A percentile compares a stretch with the other conserved stretches of the same genome.
These are phyloP conservation scores for Plotosus lineatus DNA, from an alignment of 2,113 vertebrate genomes.

Conservation along the genomic window DNA sequence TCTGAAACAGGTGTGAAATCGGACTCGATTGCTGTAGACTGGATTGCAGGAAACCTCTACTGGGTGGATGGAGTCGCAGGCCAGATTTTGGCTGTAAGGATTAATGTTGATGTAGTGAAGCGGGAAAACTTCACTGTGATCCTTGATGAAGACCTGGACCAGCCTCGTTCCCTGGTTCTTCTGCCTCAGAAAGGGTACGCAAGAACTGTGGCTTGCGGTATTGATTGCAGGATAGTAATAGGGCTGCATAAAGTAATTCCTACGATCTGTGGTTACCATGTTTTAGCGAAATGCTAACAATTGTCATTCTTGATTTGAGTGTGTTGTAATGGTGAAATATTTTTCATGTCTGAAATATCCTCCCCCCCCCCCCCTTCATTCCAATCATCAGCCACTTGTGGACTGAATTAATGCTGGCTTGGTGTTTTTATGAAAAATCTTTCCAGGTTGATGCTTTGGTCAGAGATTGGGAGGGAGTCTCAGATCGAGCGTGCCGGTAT, in stretches of 20 bases:
- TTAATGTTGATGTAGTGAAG: conserved; percentile 67
- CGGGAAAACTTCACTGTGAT: conserved; percentile 76
- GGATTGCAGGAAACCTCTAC: conserved; percentile 89
- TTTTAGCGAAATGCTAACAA: not conserved
- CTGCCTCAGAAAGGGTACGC: conserved; percentile 82
- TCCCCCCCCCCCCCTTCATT: too few relatives aligned
- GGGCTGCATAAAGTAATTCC: not conserved
- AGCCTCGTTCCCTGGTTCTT: conserved; percentile 81
- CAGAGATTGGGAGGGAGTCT: conserved; percentile 79
- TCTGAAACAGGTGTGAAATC: conserved; percentile 80
- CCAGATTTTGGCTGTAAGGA: conserved; percentile 78
- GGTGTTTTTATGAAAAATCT: too few relatives aligned
- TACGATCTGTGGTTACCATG: not conserved
- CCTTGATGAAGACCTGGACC: conserved; percentile 78
- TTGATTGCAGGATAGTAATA: not conserved
- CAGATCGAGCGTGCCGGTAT: conserved; percentile 81
- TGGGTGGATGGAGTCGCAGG: conserved; percentile 84
- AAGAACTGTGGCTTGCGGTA: not conserved
- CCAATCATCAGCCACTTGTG: too few relatives aligned
- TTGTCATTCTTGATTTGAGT: too few relatives aligned
- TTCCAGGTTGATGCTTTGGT: conserved; percentile 88
- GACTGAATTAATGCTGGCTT: too few relatives aligned
- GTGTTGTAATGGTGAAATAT: too few relatives aligned
- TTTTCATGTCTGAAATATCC: too few relatives aligned
- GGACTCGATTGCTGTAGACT: conserved; percentile 85